These are phyloP conservation scores for Rallus crepitans DNA, from an alignment of 2,797 vertebrate genomes.

Conservation along the genomic window DNA sequence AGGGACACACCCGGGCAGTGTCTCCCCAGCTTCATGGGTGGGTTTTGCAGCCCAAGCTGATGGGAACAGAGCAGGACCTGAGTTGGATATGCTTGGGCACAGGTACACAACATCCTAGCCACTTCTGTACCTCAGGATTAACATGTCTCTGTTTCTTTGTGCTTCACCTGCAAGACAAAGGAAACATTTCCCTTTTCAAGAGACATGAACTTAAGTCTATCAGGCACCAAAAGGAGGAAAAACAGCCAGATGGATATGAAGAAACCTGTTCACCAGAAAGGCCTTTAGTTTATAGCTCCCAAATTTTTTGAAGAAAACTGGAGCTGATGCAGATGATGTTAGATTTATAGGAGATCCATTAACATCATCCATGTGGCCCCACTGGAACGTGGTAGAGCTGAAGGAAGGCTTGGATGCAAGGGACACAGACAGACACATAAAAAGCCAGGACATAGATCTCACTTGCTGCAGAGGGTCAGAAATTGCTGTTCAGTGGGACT, in stretches of 20 bases:
- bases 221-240: background rate
- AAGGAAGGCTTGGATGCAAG: background rate
- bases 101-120: background rate
- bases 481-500: background rate
- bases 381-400: background rate
- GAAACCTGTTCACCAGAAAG: background rate
- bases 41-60: background rate
- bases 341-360: background rate
- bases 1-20: background rate
- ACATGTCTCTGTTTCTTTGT: background rate
- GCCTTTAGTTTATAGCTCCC: background rate
- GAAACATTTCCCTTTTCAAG: background rate
- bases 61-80: background rate
- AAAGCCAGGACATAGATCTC: accelerated
- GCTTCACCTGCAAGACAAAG: background rate
- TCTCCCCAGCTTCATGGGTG: background rate
- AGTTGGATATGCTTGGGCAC: background rate
- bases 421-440: background rate
- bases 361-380: background rate
- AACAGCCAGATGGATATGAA: background rate
- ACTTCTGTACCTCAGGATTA: background rate
- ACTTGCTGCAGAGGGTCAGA: background rate
- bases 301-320: background rate
- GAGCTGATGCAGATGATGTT: background rate
- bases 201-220: background rate